A percentile compares a stretch with the other conserved stretches of the same genome.
phyloP scores from a whole-genome alignment of 2,888 invertebrate species.

The Andricus curvator region DNA sequence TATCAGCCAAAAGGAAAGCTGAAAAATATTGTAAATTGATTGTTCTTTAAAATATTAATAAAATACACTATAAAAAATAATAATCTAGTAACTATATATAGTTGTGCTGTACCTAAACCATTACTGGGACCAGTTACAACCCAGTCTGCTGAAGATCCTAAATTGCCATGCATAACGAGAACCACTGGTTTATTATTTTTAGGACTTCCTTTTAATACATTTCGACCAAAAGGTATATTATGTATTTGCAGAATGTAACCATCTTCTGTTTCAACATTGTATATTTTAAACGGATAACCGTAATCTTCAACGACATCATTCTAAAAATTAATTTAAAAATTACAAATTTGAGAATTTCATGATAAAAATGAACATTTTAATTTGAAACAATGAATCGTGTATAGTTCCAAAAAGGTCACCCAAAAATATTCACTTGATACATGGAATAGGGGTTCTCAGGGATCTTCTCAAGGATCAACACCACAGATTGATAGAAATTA shows the following conservation, averaged over 20 bases:
- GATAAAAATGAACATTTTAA: neutral
- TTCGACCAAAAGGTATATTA: neutral
- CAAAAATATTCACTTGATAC: no score
- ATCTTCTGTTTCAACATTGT: neutral
- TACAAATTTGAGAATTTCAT: neutral
- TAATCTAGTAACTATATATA: neutral
- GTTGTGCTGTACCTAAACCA: neutral
- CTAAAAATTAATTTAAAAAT: neutral
- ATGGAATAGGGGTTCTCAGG: no score
- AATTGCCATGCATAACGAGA: neutral
- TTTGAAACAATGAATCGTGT: neutral
- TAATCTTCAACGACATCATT: neutral
- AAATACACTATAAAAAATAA: neutral
- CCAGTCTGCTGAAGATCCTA: neutral
- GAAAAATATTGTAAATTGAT: neutral
- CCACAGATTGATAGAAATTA: no score
- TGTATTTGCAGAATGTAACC: neutral
- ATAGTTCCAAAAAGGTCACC: no score
- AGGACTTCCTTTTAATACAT: neutral
- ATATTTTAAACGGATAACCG: neutral
- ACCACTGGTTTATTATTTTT: neutral
- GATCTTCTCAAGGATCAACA: no score
- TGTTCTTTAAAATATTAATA: neutral
- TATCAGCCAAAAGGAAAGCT: neutral
- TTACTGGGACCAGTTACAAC: neutral